Percentiles rank a stretch among this genome's conserved stretches.
Conservation (phyloP, 2,113 vertebrate species). For the Antidorcas marsupialis region DNA sequence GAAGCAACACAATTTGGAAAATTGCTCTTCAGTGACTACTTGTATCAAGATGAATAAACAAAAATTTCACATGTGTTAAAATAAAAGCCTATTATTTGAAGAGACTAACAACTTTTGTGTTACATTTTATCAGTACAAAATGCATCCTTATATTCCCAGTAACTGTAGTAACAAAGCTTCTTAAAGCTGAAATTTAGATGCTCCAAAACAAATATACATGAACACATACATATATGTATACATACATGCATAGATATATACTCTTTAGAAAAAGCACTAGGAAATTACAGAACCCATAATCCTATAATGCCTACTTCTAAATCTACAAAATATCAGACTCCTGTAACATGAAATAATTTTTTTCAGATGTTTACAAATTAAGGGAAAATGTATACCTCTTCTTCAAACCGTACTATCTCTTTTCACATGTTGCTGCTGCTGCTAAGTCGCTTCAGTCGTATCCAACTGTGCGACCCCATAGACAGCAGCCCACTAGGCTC, state of each 20-base stretch:
- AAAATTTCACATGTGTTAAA: neutral
- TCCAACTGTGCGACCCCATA: accelerated
- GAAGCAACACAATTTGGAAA: neutral
- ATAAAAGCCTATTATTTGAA: constrained; percentile 20
- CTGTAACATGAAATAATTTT: neutral
- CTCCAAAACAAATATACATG: neutral
- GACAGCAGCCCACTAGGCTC: no score
- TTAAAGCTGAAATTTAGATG: neutral
- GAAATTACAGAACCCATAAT: neutral
- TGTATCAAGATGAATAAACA: neutral
- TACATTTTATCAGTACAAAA: neutral
- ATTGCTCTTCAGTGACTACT: neutral
- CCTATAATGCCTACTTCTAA: neutral
- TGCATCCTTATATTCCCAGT: neutral
- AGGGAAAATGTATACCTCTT: neutral
- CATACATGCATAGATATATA: neutral
- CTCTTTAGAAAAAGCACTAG: neutral
- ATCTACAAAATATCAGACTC: neutral
- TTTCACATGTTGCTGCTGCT: neutral
- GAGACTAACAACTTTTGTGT: neutral
- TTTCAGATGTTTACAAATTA: neutral
- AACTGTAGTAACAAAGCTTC: neutral
- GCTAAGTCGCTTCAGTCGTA: no score
- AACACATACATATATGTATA: neutral
- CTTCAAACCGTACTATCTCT: constrained; percentile 36